Conservation (phyloP, 2,797 vertebrate genomes). For the Synanceia verrucosa region DNA sequence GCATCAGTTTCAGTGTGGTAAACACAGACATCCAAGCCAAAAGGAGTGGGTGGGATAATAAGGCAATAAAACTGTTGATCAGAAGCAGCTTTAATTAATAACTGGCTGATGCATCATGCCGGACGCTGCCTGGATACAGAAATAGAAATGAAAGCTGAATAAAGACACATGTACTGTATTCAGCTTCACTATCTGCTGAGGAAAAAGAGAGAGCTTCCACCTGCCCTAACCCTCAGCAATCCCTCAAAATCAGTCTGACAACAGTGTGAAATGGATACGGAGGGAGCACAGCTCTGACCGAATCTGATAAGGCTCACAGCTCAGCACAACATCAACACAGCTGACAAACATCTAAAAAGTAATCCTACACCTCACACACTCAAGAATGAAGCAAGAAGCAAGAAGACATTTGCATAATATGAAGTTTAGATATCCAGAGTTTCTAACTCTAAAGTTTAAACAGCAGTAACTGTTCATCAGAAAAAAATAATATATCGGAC, state of each 20-base stretch:
- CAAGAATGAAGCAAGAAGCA: no score
- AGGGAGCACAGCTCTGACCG: not conserved
- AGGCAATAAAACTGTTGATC: conserved; percentile 31
- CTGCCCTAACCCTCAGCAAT: not conserved
- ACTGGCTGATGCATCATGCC: conserved; percentile 25
- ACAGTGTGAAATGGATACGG: conserved; percentile 12
- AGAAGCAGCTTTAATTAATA: conserved; percentile 51
- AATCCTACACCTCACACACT: not conserved
- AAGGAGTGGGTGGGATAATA: conserved; percentile 22
- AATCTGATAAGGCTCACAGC: conserved; percentile 18
- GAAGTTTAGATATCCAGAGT: not conserved
- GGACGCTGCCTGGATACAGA: not conserved
- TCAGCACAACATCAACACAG: conserved; percentile 20
- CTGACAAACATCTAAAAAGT: conserved; percentile 8
- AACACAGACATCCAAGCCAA: conserved; percentile 28
- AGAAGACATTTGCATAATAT: no score
- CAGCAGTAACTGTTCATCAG: not conserved
- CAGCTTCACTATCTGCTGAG: not conserved
- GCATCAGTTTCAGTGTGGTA: conserved; percentile 5
- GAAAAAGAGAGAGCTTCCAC: conserved; percentile 7
- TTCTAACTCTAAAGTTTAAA: not conserved
- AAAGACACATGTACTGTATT: not conserved
- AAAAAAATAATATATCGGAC: no score
- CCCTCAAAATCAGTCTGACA: conserved; percentile 8
- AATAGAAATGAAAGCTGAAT: not conserved